Evolutionary conservation across 64 coral and sea anemone species (phyloP), one percentile per base, ranked within the genome.

Genomic region (Actinia equina): DNA sequence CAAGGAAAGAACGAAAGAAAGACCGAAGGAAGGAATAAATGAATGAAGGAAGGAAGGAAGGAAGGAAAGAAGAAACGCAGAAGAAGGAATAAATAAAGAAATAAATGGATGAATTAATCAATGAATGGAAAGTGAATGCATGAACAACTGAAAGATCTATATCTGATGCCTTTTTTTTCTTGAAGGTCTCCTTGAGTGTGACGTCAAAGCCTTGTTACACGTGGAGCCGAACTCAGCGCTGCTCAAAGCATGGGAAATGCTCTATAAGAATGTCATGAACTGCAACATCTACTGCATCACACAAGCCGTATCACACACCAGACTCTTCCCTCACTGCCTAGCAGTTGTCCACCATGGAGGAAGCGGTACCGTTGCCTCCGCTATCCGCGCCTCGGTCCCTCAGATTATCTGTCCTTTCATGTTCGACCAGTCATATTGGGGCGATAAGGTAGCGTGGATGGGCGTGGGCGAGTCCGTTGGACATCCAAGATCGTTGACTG

Each of bases 371-470:
- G 94, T 96, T 18, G 94, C 89, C 7, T 89, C 89, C 23, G 91
- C 94, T 53, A 58, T 96, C 69, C 91, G 64, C 22, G 88, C 91
- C 6, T 78, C 89, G 51, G 82, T 90, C 49, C 94, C 94, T 23
- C 94, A 96, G 71, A 93, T 96, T 54, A 88, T 96, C 27, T 96
- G 94, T 60, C 94, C 94, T 27, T 96, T 96, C 82, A 96, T 96
- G 94, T 96, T 96, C 71, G 94, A 96, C 88, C 94, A 96, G 60
- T 96, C 94, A 13, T 96, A 96, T 46, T 96, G 94, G 94, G 94
- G 83, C 9, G 94, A 96, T 63, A 96, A 96, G 81, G 86, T 93
- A 12, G 51, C 91, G 3, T 96, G 94, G 94, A 93, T 96, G 91
- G 94, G 91, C 12, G 87, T 96, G 1, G 94, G 94, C 0, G 91